Percentiles rank a stretch among this genome's conserved stretches.
Conservation (phyloP, 2,888 invertebrate species). For the Temnothorax rugatulus region DNA sequence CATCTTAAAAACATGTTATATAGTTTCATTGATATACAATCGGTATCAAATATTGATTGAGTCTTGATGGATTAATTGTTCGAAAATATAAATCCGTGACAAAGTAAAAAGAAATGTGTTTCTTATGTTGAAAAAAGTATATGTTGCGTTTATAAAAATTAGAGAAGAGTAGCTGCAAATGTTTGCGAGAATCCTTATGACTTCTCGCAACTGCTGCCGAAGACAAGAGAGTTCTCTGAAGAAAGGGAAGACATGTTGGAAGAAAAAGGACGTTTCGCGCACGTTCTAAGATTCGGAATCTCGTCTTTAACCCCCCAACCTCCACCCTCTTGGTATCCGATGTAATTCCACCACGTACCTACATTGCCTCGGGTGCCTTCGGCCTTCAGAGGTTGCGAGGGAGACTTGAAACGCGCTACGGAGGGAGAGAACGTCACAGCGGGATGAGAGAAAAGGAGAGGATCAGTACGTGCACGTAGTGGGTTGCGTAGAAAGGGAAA, state of each 20-base stretch:
- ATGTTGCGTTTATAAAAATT: constrained; percentile 9
- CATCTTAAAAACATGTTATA: too few species aligned
- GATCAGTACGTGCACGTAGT: constrained; percentile 50
- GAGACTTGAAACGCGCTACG: constrained; percentile 56
- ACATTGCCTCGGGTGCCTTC: constrained; percentile 42
- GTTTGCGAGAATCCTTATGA: background rate
- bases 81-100: background rate
- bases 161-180: background rate
- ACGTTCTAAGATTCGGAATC: constrained; percentile 54
- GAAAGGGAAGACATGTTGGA: background rate
- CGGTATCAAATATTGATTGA: background rate
- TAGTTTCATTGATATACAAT: background rate
- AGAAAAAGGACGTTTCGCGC: constrained; percentile 48
- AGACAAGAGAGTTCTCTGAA: constrained; percentile 22
- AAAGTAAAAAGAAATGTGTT: background rate
- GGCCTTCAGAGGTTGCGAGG: constrained; percentile 64
- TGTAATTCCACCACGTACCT: constrained; percentile 58
- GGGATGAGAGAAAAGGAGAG: constrained; percentile 44
- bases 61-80: background rate
- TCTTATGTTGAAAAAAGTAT: background rate
- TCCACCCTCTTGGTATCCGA: constrained; percentile 27
- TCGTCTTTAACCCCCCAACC: constrained; percentile 24
- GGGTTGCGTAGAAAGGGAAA: constrained; percentile 72
- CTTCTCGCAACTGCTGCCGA: background rate
- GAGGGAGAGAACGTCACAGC: constrained; percentile 29